Base-by-base conservation (phyloP, 2,888 invertebrate genomes). In the Machimus atricapillus region DNA sequence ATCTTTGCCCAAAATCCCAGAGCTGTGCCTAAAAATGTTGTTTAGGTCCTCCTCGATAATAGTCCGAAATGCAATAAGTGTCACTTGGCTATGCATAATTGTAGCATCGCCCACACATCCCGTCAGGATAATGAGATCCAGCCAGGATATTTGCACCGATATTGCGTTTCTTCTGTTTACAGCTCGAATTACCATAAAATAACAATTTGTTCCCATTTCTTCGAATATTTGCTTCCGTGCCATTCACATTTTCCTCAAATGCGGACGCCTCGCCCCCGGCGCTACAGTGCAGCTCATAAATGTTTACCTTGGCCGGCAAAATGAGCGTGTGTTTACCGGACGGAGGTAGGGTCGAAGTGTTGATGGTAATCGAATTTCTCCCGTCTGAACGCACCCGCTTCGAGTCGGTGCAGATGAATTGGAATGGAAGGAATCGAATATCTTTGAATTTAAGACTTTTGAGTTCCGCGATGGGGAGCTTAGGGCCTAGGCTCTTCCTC, bases 171-270 rank as follows among this genome's bases (percentile, higher is more conserved):
- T 8, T 74, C 85, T 85, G 23, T 74, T 85, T 85, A 85, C 85
- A 74, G 85, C 85, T 46, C 73, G 74, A 73, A 85, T 85, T 85
- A 85, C 85, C 85, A 85, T 85, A 85, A 85, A 85, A 85, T 74
- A 85, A 85, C 85, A 85, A 85, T 85, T 85, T 85, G 85, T 85
- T 85, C 43, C 85, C 43, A 85, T 85, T 85, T 85, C 85, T 74
- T 73, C 27, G 74, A 85, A 85, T 85, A 85, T 85, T 85, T 85
- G 85, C 74, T 85, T 73, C 85, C 46, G 9, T 43, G 74, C 43
- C 73, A 85, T 85, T 74, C 85, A 46, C 46, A 66, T 74, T 85
- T 43, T 85, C 85, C 74, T 27, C 31, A 52, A 85, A 40, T 52
- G n/a, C 27, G 85, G 46, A 43, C 37, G 14, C 58, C 74, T 83